These are phyloP conservation scores for Axinella damicornis DNA, from an alignment of 37 sponge, comb jelly and placozoan genomes.

Conservation along the genomic window DNA sequence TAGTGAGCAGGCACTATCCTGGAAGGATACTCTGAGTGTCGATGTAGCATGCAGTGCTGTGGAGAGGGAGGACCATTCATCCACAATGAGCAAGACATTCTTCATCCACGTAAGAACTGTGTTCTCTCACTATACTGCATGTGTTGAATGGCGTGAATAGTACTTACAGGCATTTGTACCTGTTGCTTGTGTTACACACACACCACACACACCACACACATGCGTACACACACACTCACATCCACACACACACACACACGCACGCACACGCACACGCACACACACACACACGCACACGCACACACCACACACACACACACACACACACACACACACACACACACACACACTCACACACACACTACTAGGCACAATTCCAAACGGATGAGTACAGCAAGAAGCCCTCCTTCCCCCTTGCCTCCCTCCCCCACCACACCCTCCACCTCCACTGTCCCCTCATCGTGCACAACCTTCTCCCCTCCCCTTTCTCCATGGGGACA, in stretches of 20 bases:
- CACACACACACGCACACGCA: slow-evolving; percentile 10
- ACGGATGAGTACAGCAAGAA: slow-evolving; percentile 15
- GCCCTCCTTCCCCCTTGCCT: neutral
- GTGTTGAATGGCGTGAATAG: too few species aligned
- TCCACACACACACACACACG: slow-evolving; percentile 25
- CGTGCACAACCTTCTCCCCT: slow-evolving; percentile 71
- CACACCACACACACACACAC: slow-evolving; percentile 50
- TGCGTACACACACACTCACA: slow-evolving; percentile 34
- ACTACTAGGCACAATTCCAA: neutral
- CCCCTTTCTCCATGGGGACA: neutral
- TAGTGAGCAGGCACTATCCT: neutral
- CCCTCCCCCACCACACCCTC: slow-evolving; percentile 50
- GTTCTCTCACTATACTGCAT: too few species aligned
- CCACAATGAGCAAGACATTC: neutral
- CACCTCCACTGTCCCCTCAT: slow-evolving; percentile 60
- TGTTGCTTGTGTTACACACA: neutral
- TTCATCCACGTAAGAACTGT: slow-evolving; percentile 31
- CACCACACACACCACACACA: slow-evolving; percentile 37
- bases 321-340: slow-evolving; percentile 45
- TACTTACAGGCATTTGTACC: neutral
- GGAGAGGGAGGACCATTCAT: neutral
- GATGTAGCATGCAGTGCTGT: neutral
- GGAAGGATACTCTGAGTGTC: neutral
- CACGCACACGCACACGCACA: slow-evolving; percentile 4
- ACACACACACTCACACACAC: slow-evolving; percentile 27